phyloP scores from a whole-genome alignment of 2,113 vertebrate genomes.

The Nicator chloris region DNA sequence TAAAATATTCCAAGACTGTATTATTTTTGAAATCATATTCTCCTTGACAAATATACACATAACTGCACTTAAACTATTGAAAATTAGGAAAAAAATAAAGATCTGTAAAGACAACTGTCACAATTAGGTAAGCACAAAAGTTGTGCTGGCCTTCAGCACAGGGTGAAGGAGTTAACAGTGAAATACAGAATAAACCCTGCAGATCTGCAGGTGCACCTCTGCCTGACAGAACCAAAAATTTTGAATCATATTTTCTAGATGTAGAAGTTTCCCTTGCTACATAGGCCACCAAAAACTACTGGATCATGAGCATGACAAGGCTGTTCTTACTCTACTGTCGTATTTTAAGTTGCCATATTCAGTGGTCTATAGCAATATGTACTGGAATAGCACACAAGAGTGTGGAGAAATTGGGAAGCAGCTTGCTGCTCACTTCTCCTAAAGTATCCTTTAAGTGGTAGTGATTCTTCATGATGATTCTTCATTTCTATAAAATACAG shows the following conservation, averaged over 20 bases:
- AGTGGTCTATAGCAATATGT: not conserved
- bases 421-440: not conserved
- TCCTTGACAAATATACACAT: not conserved
- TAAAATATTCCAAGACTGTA: not conserved
- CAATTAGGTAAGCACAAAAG: not conserved
- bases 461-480: not conserved
- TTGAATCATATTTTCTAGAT: not conserved
- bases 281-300: not conserved
- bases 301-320: not conserved
- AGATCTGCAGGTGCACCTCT: not conserved
- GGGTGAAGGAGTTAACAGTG: not conserved
- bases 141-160: not conserved
- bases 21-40: not conserved
- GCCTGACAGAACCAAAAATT: not conserved
- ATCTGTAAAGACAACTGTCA: not conserved
- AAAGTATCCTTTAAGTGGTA: not conserved
- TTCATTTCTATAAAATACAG: not conserved
- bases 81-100: not conserved
- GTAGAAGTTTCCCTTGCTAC: not conserved
- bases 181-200: not conserved
- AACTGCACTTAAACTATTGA: not conserved
- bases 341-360: not conserved
- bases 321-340: not conserved
- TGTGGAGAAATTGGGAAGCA: not conserved
- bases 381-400: not conserved